Evolutionary conservation across 2,113 vertebrate species (phyloP).

Genomic region (Archilochus colubris): DNA sequence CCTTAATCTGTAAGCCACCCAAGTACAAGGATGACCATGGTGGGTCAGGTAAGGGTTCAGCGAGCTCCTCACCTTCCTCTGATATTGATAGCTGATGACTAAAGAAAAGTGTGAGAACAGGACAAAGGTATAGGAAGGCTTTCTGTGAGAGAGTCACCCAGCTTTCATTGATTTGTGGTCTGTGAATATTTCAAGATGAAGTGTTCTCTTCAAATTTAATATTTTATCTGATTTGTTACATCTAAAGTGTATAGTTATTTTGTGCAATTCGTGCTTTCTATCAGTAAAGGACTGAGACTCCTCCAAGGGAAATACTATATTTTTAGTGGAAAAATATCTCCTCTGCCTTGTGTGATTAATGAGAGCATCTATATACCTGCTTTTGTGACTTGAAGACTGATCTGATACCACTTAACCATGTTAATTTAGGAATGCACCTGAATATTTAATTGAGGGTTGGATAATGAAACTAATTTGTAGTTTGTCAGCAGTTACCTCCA

Average conservation of each 20-base stretch:
- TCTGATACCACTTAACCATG: slow-evolving; percentile 25
- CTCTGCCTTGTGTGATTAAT: slow-evolving; percentile 36
- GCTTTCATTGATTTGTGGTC: slow-evolving; percentile 16
- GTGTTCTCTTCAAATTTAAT: neutral
- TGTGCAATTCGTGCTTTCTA: slow-evolving; percentile 33
- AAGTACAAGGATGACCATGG: neutral
- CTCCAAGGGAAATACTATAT: neutral
- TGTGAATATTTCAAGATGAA: slow-evolving; percentile 5
- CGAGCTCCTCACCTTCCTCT: neutral
- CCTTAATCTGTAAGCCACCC: neutral
- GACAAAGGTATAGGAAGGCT: neutral
- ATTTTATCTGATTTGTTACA: neutral
- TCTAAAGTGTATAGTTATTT: neutral
- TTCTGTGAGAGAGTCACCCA: neutral
- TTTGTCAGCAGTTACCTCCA: neutral
- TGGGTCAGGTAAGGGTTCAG: neutral
- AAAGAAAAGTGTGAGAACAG: neutral
- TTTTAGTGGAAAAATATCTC: slow-evolving; percentile 55
- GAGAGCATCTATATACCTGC: neutral
- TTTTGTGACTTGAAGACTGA: slow-evolving; percentile 28
- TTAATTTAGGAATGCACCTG: neutral
- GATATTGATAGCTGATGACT: neutral
- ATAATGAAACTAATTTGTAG: neutral
- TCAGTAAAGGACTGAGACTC: neutral
- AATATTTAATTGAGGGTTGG: neutral